Base-by-base conservation (phyloP, 2,113 vertebrate genomes). In the Camelus dromedarius region DNA sequence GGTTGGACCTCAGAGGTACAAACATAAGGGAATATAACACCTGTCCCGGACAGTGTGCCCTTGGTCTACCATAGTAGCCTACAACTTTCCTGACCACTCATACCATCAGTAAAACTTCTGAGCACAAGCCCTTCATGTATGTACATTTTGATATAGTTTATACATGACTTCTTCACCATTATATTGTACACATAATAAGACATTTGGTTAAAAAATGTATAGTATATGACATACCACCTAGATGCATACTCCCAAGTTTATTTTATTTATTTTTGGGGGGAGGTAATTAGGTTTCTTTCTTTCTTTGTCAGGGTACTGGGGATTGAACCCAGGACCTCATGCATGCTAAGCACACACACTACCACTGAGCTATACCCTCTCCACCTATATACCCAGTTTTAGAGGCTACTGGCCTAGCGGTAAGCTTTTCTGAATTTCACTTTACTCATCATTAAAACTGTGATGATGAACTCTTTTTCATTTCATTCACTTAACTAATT, bases 391-490 rank as follows among this genome's bases (percentile, higher is more conserved):
- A 56, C 48, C 22, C 46, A n/a, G 35, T 62, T 93, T 89, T 84
- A 83, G 72, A 83, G 79, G 58, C 16, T 9, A n/a, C 69, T 84
- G 6, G 24, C 48, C 56, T 67, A 64, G 67, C 76, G 54, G 52
- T 83, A 69, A 62, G 46, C 52, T 93, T 52, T 50, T 69, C 30
- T 82, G 12, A 92, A 60, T 26, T 67, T 93, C 52, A 73, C 66
- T 64, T 95, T 88, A 26, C 11, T 81, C 10, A 10, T 80, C 46
- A 38, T 75, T 69, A 77, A 48, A 89, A 56, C 56, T 80, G 28
- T 88, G 69, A 60, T 93, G 84, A 89, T 89, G 38, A 89, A 89
- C 58, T 60, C 67, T 87, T 75, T 81, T n/a, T 67, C 58, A 22
- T 60, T 64, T 81, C 58, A 81, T 81, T 26, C 76, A 54, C 20